These are phyloP conservation scores for Malthinus seriepunctatus DNA, from an alignment of 2,888 invertebrate genomes.

Conservation along the genomic window DNA sequence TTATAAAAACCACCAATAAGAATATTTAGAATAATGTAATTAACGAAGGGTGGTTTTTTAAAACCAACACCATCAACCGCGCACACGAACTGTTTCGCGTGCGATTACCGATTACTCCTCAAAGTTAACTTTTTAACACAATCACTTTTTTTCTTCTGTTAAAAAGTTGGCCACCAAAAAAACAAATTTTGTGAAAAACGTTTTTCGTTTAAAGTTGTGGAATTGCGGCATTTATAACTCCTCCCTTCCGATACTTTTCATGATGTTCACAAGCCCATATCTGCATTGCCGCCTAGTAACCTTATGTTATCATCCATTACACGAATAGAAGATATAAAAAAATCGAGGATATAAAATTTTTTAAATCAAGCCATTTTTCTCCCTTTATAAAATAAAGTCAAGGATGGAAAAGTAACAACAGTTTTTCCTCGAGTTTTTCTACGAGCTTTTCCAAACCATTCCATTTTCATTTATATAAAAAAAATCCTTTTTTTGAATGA, in stretches of 20 bases:
- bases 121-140: constrained; percentile 1
- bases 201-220: constrained; percentile 12
- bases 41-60: neutral
- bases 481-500: too few species aligned
- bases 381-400: too few species aligned
- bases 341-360: too few species aligned
- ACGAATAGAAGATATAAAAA: constrained; percentile 13
- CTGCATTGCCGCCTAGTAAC: constrained; percentile 13
- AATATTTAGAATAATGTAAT: too few species aligned
- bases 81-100: too few species aligned
- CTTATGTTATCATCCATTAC: constrained; percentile 14
- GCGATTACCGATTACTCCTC: neutral
- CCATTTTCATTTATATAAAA: too few species aligned
- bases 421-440: too few species aligned
- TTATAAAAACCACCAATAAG: too few species aligned
- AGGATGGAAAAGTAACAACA: too few species aligned
- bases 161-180: constrained; percentile 19
- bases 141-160: constrained; percentile 9
- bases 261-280: constrained; percentile 11
- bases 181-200: constrained; percentile 18
- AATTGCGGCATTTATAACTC: constrained; percentile 12
- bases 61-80: too few species aligned
- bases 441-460: too few species aligned
- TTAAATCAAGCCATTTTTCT: too few species aligned
- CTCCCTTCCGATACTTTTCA: constrained; percentile 12